Percentiles rank a stretch among this genome's conserved stretches.
Evolutionary conservation across 2,797 vertebrate species (phyloP).

Genomic region (Trematomus bernacchii): DNA sequence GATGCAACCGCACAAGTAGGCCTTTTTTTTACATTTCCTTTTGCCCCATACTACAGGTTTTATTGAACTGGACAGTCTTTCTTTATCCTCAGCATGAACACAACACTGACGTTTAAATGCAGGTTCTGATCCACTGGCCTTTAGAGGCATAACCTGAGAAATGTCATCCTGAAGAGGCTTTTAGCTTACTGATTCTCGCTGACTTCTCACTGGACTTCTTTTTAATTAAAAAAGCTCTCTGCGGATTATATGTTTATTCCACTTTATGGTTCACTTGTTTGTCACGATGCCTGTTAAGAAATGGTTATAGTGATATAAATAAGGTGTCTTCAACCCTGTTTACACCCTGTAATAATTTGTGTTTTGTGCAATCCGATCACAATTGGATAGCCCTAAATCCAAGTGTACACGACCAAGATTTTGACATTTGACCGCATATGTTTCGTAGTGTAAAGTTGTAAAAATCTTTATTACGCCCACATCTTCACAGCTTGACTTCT

Average conservation of each 20-base stretch:
- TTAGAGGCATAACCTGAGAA: neutral
- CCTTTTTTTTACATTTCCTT: no score
- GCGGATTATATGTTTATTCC: neutral
- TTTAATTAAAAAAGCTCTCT: slow-evolving; percentile 1
- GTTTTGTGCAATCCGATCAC: no score
- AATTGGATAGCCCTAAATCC: no score
- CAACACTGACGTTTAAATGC: neutral
- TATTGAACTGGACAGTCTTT: neutral
- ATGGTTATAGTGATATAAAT: neutral
- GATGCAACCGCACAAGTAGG: no score
- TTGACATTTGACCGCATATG: no score
- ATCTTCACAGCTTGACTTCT: no score
- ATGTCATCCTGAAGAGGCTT: neutral
- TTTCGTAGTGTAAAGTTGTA: no score
- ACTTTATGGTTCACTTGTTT: slow-evolving; percentile 2
- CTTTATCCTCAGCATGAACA: slow-evolving; percentile 3
- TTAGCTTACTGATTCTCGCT: neutral
- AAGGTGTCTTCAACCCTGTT: neutral
- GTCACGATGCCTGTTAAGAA: slow-evolving; percentile 2
- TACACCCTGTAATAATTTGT: no score
- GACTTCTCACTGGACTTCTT: neutral
- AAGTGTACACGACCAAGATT: no score
- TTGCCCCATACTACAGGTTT: no score
- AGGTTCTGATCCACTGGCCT: neutral
- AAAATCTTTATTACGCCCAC: no score